phyloP scores from a whole-genome alignment of 2,888 invertebrate species.

The Germaria angustata region DNA sequence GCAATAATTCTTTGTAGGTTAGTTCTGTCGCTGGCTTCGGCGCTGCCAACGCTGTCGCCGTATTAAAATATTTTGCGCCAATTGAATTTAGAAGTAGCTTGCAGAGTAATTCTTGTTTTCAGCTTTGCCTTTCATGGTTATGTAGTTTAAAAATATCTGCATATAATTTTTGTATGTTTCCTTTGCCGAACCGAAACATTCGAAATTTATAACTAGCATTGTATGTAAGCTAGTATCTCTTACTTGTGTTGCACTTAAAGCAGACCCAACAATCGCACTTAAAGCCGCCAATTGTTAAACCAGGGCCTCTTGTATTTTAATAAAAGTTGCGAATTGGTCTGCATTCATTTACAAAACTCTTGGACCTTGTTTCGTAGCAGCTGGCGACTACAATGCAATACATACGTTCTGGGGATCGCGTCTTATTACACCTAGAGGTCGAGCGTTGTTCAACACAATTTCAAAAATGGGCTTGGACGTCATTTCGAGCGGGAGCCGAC shows the following conservation, averaged over 20 bases:
- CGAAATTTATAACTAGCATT: not conserved
- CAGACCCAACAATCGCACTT: not conserved
- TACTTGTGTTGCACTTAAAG: not conserved
- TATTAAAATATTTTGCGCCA: constrained; percentile 33
- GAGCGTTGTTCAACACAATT: too few relatives aligned
- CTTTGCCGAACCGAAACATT: not conserved
- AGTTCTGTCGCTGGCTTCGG: constrained; percentile 23
- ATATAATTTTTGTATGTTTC: constrained; percentile 4
- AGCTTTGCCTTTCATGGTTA: not conserved
- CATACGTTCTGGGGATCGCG: too few relatives aligned
- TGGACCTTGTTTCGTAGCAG: too few relatives aligned
- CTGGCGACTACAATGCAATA: too few relatives aligned
- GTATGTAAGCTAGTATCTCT: not conserved
- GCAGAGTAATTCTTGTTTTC: not conserved
- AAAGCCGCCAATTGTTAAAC: not conserved
- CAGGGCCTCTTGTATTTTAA: too few relatives aligned
- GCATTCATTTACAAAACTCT: too few relatives aligned
- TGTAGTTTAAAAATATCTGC: not conserved
- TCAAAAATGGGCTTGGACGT: too few relatives aligned
- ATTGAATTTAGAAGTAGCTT: constrained; percentile 30
- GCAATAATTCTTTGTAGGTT: not conserved
- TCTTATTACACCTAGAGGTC: too few relatives aligned
- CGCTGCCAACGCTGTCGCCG: constrained; percentile 3
- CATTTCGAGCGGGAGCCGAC: too few relatives aligned
- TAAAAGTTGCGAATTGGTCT: not conserved